Percentiles rank a stretch among this genome's conserved stretches.
Evolutionary conservation across 2,113 vertebrate species (phyloP).

Genomic region (Sylvia atricapilla): DNA sequence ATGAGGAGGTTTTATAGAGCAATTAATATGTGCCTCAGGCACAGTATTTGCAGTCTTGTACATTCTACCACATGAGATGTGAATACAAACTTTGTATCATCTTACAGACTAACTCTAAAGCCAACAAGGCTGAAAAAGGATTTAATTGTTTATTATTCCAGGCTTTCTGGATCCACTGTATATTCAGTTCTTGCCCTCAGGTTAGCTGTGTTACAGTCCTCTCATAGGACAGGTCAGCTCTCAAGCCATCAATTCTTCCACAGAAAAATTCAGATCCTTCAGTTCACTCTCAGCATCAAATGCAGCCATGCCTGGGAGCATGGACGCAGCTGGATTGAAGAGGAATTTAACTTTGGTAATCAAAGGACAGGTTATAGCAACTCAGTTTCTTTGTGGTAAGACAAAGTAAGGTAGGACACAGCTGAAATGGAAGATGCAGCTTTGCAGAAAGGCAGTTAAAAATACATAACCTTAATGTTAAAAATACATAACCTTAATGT

Average conservation of each 20-base stretch:
- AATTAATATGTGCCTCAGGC: conserved; percentile 12
- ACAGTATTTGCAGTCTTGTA: background rate
- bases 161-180: background rate
- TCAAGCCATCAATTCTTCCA: background rate
- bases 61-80: background rate
- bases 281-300: background rate
- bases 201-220: background rate
- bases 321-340: background rate
- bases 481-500: background rate
- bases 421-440: background rate
- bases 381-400: background rate
- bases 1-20: conserved; percentile 26
- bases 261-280: background rate
- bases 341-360: background rate
- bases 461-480: background rate
- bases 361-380: background rate
- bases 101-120: background rate
- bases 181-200: background rate
- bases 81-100: background rate
- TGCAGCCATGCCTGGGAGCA: background rate
- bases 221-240: background rate
- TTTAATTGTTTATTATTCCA: background rate
- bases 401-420: background rate
- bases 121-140: background rate
- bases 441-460: background rate